Evolutionary conservation across 2,797 vertebrate genomes (phyloP).

Genomic region (Arrhamphus sclerolepis): DNA sequence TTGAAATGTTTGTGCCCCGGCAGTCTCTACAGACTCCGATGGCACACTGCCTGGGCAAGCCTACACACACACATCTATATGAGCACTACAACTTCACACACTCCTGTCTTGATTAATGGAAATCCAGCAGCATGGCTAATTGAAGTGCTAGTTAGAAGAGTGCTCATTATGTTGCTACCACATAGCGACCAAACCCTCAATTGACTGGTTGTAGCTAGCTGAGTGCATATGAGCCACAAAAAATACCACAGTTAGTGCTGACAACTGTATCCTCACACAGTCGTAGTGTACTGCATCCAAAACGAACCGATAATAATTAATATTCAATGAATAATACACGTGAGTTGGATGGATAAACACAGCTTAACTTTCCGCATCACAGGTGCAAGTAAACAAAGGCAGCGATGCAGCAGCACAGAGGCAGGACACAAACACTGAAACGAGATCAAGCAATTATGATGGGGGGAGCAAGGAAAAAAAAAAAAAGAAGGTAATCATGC

Average conservation of each 20-base stretch:
- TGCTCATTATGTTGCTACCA: conserved; percentile 80
- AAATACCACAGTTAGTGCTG: conserved; percentile 76
- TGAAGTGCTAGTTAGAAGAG: conserved; percentile 82
- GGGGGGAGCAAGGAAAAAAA: conserved; percentile 14
- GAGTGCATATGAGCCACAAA: conserved; percentile 62
- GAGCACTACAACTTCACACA: conserved; percentile 52
- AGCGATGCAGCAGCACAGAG: conserved; percentile 37
- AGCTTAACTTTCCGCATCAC: conserved; percentile 48
- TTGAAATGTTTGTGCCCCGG: conserved; percentile 73
- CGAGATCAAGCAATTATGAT: conserved; percentile 9
- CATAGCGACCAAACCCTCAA: conserved; percentile 64
- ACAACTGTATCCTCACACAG: conserved; percentile 84
- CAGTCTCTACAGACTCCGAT: conserved; percentile 74
- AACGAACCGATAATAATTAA: conserved; percentile 75
- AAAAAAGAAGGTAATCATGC: conserved; percentile 22
- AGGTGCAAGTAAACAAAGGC: conserved; percentile 58
- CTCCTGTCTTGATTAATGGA: conserved; percentile 81
- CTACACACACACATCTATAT: conserved; percentile 62
- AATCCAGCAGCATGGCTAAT: conserved; percentile 85
- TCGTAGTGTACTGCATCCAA: conserved; percentile 73
- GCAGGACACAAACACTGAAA: conserved; percentile 30
- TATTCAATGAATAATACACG: conserved; percentile 73
- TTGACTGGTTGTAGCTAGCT: conserved; percentile 65
- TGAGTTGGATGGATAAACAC: conserved; percentile 63
- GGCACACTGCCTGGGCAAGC: conserved; percentile 85